Conservation (phyloP, 1,140 invertebrate species). For the Rhizoglyphus robini region DNA sequence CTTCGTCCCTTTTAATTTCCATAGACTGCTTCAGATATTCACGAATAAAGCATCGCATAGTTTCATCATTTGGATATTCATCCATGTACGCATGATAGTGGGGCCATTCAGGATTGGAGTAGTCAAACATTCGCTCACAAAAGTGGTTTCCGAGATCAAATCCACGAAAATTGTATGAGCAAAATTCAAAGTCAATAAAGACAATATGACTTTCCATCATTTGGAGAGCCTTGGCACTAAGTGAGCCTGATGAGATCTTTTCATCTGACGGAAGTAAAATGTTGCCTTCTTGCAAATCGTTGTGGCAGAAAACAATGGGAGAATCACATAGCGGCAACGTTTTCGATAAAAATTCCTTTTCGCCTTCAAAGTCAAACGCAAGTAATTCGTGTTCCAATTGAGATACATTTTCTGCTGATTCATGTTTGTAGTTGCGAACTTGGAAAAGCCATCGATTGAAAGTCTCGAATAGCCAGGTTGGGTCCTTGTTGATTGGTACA, state of each 20-base stretch:
- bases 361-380: constrained; percentile 44
- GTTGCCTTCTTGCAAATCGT: constrained; percentile 86
- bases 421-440: constrained; percentile 21
- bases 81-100: constrained; percentile 54
- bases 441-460: constrained; percentile 35
- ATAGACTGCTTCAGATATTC: constrained; percentile 20
- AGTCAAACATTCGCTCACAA: constrained; percentile 85
- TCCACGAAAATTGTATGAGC: constrained; percentile 41
- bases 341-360: constrained; percentile 48
- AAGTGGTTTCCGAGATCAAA: constrained; percentile 96
- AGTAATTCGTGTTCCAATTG: constrained; percentile 27
- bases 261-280: constrained; percentile 36
- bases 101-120: constrained; percentile 58
- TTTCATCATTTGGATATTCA: constrained; percentile 57
- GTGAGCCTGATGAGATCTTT: constrained; percentile 37
- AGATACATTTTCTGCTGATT: constrained; percentile 16
- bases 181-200: constrained; percentile 75
- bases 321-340: constrained; percentile 38
- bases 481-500: constrained; percentile 84
- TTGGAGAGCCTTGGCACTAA: background rate
- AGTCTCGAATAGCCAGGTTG: constrained; percentile 80
- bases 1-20: constrained; percentile 16
- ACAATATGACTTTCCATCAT: constrained; percentile 37
- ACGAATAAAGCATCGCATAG: constrained; percentile 46
- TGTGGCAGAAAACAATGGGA: constrained; percentile 90